Evolutionary conservation across 2,888 invertebrate genomes (phyloP).

Genomic region (Drosophila formosana): DNA sequence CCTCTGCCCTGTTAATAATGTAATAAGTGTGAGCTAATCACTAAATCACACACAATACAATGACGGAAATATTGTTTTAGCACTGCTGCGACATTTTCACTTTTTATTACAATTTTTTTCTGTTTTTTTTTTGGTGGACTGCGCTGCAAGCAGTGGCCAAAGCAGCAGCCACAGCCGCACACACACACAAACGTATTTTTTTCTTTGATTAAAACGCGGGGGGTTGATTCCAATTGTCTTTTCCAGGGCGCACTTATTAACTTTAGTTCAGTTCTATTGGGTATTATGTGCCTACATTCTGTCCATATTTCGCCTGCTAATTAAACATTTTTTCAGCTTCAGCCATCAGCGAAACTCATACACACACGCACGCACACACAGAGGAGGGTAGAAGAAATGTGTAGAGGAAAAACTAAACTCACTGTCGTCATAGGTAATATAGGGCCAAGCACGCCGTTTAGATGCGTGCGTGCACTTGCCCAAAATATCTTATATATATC

Average conservation of each 20-base stretch:
- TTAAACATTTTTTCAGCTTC: slow-evolving; percentile 75
- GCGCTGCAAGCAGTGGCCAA: slow-evolving; percentile 57
- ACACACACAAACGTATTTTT: slow-evolving; percentile 57
- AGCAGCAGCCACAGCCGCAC: slow-evolving; percentile 54
- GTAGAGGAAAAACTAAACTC: slow-evolving; percentile 65
- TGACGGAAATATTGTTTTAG: slow-evolving; percentile 18
- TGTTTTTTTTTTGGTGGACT: slow-evolving; percentile 41
- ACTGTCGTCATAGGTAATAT: slow-evolving; percentile 74
- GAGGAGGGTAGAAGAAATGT: slow-evolving; percentile 43
- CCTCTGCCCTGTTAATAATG: slow-evolving; percentile 11
- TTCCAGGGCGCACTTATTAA: slow-evolving; percentile 41
- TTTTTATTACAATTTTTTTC: slow-evolving; percentile 48
- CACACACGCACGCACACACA: slow-evolving; percentile 64
- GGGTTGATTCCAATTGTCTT: slow-evolving; percentile 70
- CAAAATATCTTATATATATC: slow-evolving; percentile 50
- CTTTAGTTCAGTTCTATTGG: slow-evolving; percentile 24
- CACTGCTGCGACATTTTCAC: slow-evolving; percentile 53
- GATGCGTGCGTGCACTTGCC: slow-evolving; percentile 51
- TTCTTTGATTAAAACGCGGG: slow-evolving; percentile 71
- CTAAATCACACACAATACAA: slow-evolving; percentile 20
- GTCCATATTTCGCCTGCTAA: slow-evolving; percentile 67
- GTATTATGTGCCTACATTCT: slow-evolving; percentile 40
- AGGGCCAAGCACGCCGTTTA: slow-evolving; percentile 59
- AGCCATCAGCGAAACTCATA: slow-evolving; percentile 70
- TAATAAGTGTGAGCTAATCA: slow-evolving; percentile 37